Base-by-base conservation (phyloP, 2,113 vertebrate genomes). In the Planiliza haematocheilus region DNA sequence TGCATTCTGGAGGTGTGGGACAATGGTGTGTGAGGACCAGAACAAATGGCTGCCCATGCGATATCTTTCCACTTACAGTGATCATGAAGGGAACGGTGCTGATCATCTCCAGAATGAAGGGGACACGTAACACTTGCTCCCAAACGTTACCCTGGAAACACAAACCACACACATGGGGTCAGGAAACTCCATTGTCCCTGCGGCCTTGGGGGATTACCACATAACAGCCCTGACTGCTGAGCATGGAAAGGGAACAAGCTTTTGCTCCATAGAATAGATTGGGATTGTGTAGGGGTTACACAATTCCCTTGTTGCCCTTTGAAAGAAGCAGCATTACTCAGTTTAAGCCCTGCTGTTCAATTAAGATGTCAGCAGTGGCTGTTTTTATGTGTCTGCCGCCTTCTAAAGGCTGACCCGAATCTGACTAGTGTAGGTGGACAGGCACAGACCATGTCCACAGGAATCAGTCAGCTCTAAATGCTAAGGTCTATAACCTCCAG, bases 91-190 rank as follows among this genome's bases (percentile, higher is more conserved):
- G 95, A 70, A 95, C 63, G 0, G 94, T 91, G 70, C 93, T 95
- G 91, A 95, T 93, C 94, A 95, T 95, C 86, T 95, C 94, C 86
- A 95, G 87, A 79, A 95, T 93, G 83, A 95, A 95, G 2, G 94
- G 93, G 51, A 95, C 91, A 52, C 94, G 93, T 52, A 95, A 86
- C 34, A 95, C 91, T 89, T 95, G 95, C 89, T 95, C 95, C 93
- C 94, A 95, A 71, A 95, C 88, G 86, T 95, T 95, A 39, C 95
- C 95, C 95, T 95, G 90, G 90, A 92, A 94, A 93, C 90, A 81
- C 50, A 90, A 76, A 85, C 11, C 77, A 76, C 70, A 85, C 45
- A 48, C 24, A 30, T 5, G 30, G 43, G 79, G 76, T 88, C 73
- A 85, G 75, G 85, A 55, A 88, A 79, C 72, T 70, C 76, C 71